phyloP scores from a whole-genome alignment of 2,888 invertebrate species.

The Drosophila diplacantha region DNA sequence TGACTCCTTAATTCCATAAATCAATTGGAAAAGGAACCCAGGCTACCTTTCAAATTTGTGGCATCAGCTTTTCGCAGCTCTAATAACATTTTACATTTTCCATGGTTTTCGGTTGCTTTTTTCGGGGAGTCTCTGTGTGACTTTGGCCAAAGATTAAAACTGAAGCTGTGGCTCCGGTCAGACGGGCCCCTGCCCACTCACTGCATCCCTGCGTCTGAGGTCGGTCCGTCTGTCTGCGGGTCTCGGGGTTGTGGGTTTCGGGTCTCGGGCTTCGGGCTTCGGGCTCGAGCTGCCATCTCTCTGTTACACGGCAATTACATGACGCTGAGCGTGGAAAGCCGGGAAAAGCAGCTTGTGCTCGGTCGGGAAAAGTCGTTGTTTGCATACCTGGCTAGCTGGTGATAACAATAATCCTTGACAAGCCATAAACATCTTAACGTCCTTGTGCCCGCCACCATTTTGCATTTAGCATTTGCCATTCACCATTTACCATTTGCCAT shows the following conservation, averaged over 20 bases:
- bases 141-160: constrained; percentile 53
- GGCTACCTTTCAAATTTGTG: background rate
- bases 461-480: constrained; percentile 19
- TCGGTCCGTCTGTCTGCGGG: constrained; percentile 7
- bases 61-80: constrained; percentile 9
- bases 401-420: constrained; percentile 73
- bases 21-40: background rate
- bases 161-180: constrained; percentile 33
- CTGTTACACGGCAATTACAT: constrained; percentile 62
- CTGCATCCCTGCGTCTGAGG: background rate
- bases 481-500: constrained; percentile 5
- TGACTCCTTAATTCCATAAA: background rate
- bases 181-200: constrained; percentile 2
- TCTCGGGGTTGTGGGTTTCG: background rate
- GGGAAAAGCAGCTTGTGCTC: constrained; percentile 25
- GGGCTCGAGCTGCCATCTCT: constrained; percentile 20
- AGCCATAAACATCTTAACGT: constrained; percentile 72
- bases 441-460: constrained; percentile 29
- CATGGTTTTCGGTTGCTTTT: constrained; percentile 17
- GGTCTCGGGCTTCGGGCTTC: background rate
- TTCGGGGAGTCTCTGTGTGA: constrained; percentile 4
- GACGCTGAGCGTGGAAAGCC: constrained; percentile 44
- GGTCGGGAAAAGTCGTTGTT: constrained; percentile 44
- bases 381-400: constrained; percentile 71
- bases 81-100: constrained; percentile 33